Conservation (phyloP, 2,797 vertebrate genomes). For the Danio aesculapii region DNA sequence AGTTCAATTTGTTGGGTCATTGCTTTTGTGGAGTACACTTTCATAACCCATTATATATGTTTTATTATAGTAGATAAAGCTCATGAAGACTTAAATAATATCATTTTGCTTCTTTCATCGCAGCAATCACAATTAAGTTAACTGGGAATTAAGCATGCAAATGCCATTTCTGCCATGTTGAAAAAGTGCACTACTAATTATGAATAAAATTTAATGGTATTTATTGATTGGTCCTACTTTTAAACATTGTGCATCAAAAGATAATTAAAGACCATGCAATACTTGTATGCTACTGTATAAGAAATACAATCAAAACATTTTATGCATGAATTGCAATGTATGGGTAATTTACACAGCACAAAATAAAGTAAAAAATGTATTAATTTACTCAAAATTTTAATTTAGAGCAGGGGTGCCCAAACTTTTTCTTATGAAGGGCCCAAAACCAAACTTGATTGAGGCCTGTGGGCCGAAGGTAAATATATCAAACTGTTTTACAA, state of each 20-base stretch:
- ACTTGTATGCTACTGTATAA: too few species aligned
- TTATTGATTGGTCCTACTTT: not conserved
- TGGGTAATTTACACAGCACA: too few species aligned
- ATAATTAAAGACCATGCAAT: not conserved
- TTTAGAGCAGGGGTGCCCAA: too few species aligned
- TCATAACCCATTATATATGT: conserved; percentile 1
- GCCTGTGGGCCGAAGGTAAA: too few species aligned
- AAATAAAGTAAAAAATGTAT: too few species aligned
- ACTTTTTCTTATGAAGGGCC: too few species aligned
- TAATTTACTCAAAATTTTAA: too few species aligned
- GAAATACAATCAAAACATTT: too few species aligned
- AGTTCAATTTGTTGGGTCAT: conserved; percentile 16
- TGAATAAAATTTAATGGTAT: not conserved
- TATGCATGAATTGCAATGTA: too few species aligned
- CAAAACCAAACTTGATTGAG: too few species aligned
- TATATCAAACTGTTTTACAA: too few species aligned
- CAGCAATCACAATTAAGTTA: not conserved
- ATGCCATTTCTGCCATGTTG: not conserved
- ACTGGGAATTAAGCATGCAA: not conserved
- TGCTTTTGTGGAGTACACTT: conserved; percentile 2
- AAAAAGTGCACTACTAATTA: not conserved
- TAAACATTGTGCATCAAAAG: not conserved
- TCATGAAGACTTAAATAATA: not conserved
- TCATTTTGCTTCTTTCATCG: not conserved
- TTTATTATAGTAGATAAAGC: not conserved